Conservation (phyloP, 1,140 invertebrate genomes). For the Drosophila eugracilis region DNA sequence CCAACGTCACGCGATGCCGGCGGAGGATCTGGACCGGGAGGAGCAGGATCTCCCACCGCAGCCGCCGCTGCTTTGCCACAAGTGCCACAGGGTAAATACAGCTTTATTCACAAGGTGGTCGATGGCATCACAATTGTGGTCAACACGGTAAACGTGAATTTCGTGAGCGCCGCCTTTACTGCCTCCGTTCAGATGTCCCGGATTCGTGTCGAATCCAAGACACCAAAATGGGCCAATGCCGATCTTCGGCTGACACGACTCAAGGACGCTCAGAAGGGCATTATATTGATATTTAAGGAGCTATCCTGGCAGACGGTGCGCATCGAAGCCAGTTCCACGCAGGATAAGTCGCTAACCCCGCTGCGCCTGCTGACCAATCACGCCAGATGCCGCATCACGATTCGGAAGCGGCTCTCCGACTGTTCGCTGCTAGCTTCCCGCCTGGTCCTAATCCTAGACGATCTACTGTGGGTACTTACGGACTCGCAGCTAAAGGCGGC, state of each 20-base stretch:
- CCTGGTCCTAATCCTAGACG: constrained; percentile 96
- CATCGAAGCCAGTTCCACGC: constrained; percentile 95
- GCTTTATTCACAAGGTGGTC: constrained; percentile 97
- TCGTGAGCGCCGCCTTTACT: constrained; percentile 96
- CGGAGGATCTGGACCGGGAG: constrained; percentile 43
- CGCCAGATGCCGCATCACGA: constrained; percentile 97
- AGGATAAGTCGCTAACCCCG: constrained; percentile 93
- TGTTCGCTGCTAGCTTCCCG: constrained; percentile 96
- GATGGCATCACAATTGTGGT: constrained; percentile 98
- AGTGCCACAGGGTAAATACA: constrained; percentile 89
- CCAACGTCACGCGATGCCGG: constrained; percentile 87
- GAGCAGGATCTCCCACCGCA: constrained; percentile 32
- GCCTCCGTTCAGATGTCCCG: constrained; percentile 97
- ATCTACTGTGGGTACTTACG: constrained; percentile 98
- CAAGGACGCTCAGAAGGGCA: constrained; percentile 94
- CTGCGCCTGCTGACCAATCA: constrained; percentile 97
- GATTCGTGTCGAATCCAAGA: constrained; percentile 96
- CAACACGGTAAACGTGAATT: constrained; percentile 96
- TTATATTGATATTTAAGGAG: constrained; percentile 98
- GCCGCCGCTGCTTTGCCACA: constrained; percentile 64
- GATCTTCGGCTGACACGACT: constrained; percentile 95
- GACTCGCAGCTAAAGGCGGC: constrained; percentile 98
- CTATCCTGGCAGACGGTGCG: constrained; percentile 98
- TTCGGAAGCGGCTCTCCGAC: constrained; percentile 95
- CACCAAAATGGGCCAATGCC: constrained; percentile 93